Conservation (phyloP, 2,113 vertebrate species). For the Etheostoma cragini region DNA sequence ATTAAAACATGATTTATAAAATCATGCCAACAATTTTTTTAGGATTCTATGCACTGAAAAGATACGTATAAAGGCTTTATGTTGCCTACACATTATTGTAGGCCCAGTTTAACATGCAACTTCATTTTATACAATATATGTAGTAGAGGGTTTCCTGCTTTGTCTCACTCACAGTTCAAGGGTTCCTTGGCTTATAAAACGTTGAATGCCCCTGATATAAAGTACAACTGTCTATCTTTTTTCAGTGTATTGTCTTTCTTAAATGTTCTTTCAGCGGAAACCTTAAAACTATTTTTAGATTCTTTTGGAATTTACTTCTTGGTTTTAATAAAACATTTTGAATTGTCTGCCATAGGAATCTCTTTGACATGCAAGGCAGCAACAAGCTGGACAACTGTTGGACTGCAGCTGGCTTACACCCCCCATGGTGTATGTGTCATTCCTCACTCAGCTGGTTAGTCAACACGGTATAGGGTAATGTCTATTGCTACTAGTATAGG, state of each 20-base stretch:
- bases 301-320: background rate
- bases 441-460: background rate
- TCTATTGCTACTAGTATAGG: too few relatives aligned
- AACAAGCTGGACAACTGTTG: background rate
- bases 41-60: too few relatives aligned
- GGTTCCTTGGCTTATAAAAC: too few relatives aligned
- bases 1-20: too few relatives aligned
- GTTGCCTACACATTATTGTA: too few relatives aligned
- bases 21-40: too few relatives aligned
- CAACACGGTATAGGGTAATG: background rate
- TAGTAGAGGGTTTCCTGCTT: too few relatives aligned
- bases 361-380: background rate
- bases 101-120: too few relatives aligned
- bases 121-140: too few relatives aligned
- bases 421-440: rapidly evolving
- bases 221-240: background rate
- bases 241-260: background rate
- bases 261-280: background rate
- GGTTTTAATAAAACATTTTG: background rate
- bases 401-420: background rate
- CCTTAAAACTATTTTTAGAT: background rate
- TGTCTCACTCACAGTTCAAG: too few relatives aligned
- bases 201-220: background rate
- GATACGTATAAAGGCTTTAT: too few relatives aligned
- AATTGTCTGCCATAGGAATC: background rate